Evolutionary conservation across 2,797 vertebrate genomes (phyloP).

Genomic region (Prionace glauca): DNA sequence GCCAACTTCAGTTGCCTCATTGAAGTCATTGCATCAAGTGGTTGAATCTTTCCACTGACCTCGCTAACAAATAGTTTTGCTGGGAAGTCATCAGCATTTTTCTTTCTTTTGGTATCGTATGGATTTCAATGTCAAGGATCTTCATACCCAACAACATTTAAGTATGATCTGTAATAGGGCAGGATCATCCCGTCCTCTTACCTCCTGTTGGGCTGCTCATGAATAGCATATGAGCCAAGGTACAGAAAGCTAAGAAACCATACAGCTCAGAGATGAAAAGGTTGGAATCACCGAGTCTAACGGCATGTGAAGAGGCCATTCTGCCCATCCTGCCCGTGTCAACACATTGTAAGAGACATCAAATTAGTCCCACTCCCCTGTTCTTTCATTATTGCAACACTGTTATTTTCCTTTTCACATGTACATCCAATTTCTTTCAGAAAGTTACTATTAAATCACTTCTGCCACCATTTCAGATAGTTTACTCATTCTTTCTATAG

Average conservation of each 20-base stretch:
- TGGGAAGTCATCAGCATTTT: not conserved
- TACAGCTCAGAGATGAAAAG: not conserved
- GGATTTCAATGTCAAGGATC: not conserved
- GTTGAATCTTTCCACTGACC: not conserved
- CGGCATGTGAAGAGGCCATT: not conserved
- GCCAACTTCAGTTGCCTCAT: too few relatives aligned
- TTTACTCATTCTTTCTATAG: too few relatives aligned
- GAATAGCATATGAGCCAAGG: not conserved
- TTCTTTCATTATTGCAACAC: not conserved
- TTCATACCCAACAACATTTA: not conserved
- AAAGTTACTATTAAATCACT: not conserved
- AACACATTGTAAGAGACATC: not conserved
- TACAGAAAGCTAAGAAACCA: not conserved
- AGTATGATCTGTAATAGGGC: not conserved
- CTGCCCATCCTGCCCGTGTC: not conserved
- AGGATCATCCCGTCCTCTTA: not conserved
- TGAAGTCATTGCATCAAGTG: too few relatives aligned
- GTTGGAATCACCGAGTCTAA: not conserved
- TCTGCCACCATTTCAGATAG: too few relatives aligned
- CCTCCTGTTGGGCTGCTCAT: not conserved
- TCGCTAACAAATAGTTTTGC: not conserved
- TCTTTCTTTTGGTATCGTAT: not conserved
- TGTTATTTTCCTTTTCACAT: not conserved
- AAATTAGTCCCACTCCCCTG: not conserved
- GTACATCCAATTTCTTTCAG: not conserved